Evolutionary conservation across 2,797 vertebrate genomes (phyloP), one percentile per base, ranked within the genome.

Genomic region (Otus scops): DNA sequence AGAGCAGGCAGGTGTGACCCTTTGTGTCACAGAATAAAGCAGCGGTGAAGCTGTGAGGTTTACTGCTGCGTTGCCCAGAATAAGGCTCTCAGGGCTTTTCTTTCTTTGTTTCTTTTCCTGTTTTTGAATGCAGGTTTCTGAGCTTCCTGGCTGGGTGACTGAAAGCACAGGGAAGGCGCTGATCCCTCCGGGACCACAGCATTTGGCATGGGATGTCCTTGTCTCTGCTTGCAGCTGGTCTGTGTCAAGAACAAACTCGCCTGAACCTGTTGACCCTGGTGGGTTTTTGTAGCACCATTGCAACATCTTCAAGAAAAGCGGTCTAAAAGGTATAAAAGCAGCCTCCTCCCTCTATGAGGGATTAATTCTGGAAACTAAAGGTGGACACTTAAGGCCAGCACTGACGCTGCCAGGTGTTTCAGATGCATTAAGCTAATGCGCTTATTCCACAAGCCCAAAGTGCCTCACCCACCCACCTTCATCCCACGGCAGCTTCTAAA

Each of bases 371-470:
- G 60, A 39, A 71, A 34, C 9, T 28, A 13, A 61, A 79, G 43
- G 60, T 27, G 63, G 18, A 5, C 15, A 5, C 13, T 17, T 32
- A 28, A 21, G 11, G 47, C 4, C 54, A 36, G 67, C 0, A 0
- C 73, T 78, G 79, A 48, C 15, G 1, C 83, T 59, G 70, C 22
- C 54, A 13, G 7, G 3, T 10, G 7, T 47, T 71, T 78, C 41
- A 48, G 68, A 18, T 5, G 9, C 45, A 4, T 56, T 24, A 34
- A 67, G 12, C 20, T 89, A 51, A 39, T 7, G 64, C 20, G 84
- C 43, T 77, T 93, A 74, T 38, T 48, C n/a, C 80, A 67, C 39
- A 69, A 59, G 27, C n/a, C 65, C 60, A 6, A 38, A 38, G 51
- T n/a, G 51, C 74, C 38, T 71, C 64, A 13, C 36, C 60, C 10